Evolutionary conservation across 2,888 invertebrate species (phyloP).

Genomic region (Lymantria dispar): DNA sequence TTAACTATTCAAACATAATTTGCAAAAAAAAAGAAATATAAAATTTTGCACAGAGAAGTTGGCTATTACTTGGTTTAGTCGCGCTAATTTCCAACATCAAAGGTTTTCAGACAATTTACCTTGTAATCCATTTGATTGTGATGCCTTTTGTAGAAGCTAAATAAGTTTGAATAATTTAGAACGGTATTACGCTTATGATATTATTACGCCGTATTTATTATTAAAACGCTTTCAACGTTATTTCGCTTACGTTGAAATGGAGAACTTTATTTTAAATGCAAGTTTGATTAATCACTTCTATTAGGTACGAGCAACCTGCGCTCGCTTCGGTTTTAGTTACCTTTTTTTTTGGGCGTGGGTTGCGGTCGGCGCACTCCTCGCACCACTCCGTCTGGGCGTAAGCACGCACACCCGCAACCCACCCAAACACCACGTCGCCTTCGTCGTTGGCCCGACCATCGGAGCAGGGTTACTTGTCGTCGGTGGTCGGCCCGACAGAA

Average conservation of each 20-base stretch:
- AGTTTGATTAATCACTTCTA: too few relatives aligned
- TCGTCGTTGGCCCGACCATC: too few relatives aligned
- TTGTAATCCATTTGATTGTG: constrained; percentile 13
- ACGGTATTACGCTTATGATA: not conserved
- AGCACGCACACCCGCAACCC: too few relatives aligned
- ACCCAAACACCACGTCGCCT: too few relatives aligned
- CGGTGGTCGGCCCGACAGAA: too few relatives aligned
- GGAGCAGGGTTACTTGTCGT: too few relatives aligned
- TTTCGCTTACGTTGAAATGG: not conserved
- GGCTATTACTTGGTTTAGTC: not conserved
- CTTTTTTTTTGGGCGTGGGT: too few relatives aligned
- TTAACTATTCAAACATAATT: constrained; percentile 26
- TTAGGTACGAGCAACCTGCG: too few relatives aligned
- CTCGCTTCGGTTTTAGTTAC: too few relatives aligned
- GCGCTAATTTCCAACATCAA: constrained; percentile 16
- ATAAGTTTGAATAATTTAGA: constrained; percentile 7
- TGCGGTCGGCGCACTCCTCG: too few relatives aligned
- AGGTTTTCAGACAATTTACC: constrained; percentile 6
- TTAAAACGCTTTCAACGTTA: not conserved
- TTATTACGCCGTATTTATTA: not conserved
- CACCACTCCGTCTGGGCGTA: too few relatives aligned
- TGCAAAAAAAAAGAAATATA: constrained; percentile 1
- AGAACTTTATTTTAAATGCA: too few relatives aligned
- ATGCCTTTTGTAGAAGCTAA: constrained; percentile 13
- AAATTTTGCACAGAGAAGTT: not conserved